Evolutionary conservation across 2,113 vertebrate genomes (phyloP), one percentile per base, ranked within the genome.

Genomic region (Percopsis transmontana): DNA sequence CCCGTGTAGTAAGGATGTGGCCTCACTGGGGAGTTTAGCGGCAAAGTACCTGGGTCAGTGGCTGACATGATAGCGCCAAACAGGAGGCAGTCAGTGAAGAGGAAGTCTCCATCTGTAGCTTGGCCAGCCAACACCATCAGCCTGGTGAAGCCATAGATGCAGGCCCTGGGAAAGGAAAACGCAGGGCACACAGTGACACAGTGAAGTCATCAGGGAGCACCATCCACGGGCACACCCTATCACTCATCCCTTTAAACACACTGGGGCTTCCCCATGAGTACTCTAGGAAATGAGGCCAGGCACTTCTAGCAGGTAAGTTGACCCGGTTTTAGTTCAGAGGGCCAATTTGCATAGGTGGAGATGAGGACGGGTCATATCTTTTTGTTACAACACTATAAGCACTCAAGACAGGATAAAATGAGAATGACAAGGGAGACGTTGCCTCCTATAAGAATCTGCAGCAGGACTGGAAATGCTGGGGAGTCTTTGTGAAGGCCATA

Each of bases 1-100:
- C n/a, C n/a, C n/a, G n/a, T n/a, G n/a, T n/a, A n/a, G n/a, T n/a
- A n/a, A n/a, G n/a, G n/a, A n/a, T n/a, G n/a, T n/a, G n/a, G n/a
- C n/a, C n/a, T n/a, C n/a, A n/a, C n/a, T n/a, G n/a, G n/a, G n/a
- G n/a, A n/a, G n/a, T n/a, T n/a, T n/a, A n/a, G n/a, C n/a, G n/a
- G n/a, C n/a, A 55, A 38, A 56, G 83, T 95, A 95, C 96, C 94
- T 93, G 95, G 94, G 80, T 95, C 94, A 77, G 93, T 95, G 72
- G 94, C 91, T 62, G 94, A 96, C 83, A 96, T 93, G 84, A 96
- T 84, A 0, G 94, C 94, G 53, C 94, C 93, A 72, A 96, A 97
- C 82, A 94, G 88, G 52, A 96, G 91, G 66, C 93, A 95, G 82
- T 97, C 94, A 8, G 90, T 94, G 80, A 96, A 93, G 76, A 90